A percentile compares a stretch with the other conserved stretches of the same genome.
These are phyloP conservation scores for Pardosa pseudoannulata DNA, from an alignment of 2,888 invertebrate genomes.

Conservation along the genomic window DNA sequence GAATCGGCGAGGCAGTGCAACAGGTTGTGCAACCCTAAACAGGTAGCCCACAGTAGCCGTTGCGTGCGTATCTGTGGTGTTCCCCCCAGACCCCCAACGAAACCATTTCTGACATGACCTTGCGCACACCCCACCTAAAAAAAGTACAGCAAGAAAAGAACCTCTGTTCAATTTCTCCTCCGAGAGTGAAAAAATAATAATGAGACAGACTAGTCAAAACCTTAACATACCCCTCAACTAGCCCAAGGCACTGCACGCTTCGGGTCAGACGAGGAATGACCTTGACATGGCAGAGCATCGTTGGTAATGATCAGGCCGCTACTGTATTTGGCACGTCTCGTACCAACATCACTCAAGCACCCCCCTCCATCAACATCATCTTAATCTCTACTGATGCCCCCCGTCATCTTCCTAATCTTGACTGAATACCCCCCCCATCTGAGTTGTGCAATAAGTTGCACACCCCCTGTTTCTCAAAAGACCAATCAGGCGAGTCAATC, in stretches of 20 bases:
- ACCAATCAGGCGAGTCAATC: conserved; percentile 58
- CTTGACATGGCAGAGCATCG: conserved; percentile 64
- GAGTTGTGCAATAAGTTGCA: background rate
- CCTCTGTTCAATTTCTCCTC: conserved; percentile 36
- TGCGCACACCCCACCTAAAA: conserved; percentile 50
- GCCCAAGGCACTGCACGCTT: conserved; percentile 61
- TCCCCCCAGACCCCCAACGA: background rate
- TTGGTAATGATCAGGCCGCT: conserved; percentile 71
- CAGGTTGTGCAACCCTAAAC: conserved; percentile 38
- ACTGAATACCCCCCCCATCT: conserved; percentile 19
- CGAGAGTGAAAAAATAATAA: conserved; percentile 57
- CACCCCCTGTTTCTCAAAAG: conserved; percentile 34
- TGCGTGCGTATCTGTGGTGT: conserved; percentile 16
- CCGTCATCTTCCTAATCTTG: conserved; percentile 35
- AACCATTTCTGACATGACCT: conserved; percentile 62
- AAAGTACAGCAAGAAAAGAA: conserved; percentile 35
- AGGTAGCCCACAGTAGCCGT: conserved; percentile 67
- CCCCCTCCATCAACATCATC: background rate
- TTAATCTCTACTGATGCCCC: conserved; percentile 40
- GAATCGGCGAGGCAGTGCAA: conserved; percentile 28
- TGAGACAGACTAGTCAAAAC: conserved; percentile 52
- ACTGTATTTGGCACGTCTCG: conserved; percentile 68
- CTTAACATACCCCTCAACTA: conserved; percentile 29
- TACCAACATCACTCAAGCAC: conserved; percentile 34
- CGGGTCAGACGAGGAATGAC: conserved; percentile 69